Conservation (phyloP, 2,888 invertebrate genomes). For the Exocentrus adspersus region DNA sequence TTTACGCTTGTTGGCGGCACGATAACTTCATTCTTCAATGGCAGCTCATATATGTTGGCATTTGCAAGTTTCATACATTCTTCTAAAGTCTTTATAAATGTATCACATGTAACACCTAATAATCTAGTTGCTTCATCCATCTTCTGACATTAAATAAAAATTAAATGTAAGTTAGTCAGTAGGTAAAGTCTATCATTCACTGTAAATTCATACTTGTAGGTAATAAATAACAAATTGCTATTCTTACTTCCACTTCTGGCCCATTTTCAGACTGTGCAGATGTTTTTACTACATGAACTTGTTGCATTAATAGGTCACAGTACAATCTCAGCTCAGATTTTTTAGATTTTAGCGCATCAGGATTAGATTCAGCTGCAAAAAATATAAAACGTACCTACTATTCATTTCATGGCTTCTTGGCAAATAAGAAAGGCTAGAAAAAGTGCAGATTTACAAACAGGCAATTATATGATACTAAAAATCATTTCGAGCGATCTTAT, state of each 20-base stretch:
- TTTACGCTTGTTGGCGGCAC: slow-evolving; percentile 49
- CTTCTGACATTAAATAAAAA: slow-evolving; percentile 66
- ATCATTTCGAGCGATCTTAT: too few relatives aligned
- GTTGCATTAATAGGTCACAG: slow-evolving; percentile 86
- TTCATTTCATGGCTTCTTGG: too few relatives aligned
- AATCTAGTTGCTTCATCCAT: slow-evolving; percentile 78
- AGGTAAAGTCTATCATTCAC: too few relatives aligned
- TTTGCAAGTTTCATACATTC: slow-evolving; percentile 77
- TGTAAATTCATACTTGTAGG: too few relatives aligned
- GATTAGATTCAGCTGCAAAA: slow-evolving; percentile 65
- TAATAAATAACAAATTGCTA: too few relatives aligned
- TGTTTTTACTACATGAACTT: slow-evolving; percentile 80
- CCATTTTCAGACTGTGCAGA: slow-evolving; percentile 67
- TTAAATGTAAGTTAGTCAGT: background rate
- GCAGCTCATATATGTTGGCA: slow-evolving; percentile 53
- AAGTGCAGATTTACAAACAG: too few relatives aligned
- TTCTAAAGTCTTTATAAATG: slow-evolving; percentile 83
- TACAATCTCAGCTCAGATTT: slow-evolving; percentile 82
- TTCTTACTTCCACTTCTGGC: slow-evolving; percentile 61
- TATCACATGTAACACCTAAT: slow-evolving; percentile 82
- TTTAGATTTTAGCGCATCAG: slow-evolving; percentile 74
- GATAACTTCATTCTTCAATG: slow-evolving; percentile 49
- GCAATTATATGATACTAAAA: too few relatives aligned
- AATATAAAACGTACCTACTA: too few relatives aligned
- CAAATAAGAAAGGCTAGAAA: too few relatives aligned